Percentiles rank a stretch among this genome's conserved stretches.
Evolutionary conservation across 2,797 vertebrate species (phyloP).

Genomic region (Triplophysa bombifrons): DNA sequence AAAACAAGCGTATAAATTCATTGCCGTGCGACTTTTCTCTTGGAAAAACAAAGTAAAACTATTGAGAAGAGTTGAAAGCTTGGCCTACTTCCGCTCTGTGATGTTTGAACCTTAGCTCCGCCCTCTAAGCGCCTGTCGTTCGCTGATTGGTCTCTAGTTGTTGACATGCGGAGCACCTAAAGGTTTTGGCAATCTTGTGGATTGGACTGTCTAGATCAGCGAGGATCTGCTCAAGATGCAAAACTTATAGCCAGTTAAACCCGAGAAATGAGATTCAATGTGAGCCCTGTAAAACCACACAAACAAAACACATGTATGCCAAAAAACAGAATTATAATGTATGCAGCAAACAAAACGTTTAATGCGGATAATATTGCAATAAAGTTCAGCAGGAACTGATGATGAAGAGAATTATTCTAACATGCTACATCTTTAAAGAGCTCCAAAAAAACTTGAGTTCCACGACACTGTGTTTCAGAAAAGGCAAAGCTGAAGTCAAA

Average conservation of each 20-base stretch:
- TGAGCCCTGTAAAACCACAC: constrained; percentile 48
- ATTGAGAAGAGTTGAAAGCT: background rate
- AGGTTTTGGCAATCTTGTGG: constrained; percentile 71
- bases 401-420: background rate
- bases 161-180: constrained; percentile 67
- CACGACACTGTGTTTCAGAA: background rate
- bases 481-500: constrained; percentile 23
- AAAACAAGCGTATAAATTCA: background rate
- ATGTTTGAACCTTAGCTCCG: background rate
- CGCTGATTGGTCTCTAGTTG: constrained; percentile 35
- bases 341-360: constrained; percentile 18
- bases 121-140: constrained; percentile 23
- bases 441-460: constrained; percentile 45
- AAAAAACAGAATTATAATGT: background rate
- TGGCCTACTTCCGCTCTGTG: constrained; percentile 41
- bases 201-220: constrained; percentile 56
- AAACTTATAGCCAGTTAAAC: constrained; percentile 63
- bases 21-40: background rate
- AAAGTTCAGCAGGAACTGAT: background rate
- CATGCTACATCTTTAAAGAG: constrained; percentile 16
- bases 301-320: background rate
- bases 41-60: background rate
- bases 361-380: constrained; percentile 46
- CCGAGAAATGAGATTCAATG: constrained; percentile 69
- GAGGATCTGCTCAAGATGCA: constrained; percentile 45